These are phyloP conservation scores for Orestias chungarensis DNA, from an alignment of 2,797 vertebrate genomes.

Conservation along the genomic window DNA sequence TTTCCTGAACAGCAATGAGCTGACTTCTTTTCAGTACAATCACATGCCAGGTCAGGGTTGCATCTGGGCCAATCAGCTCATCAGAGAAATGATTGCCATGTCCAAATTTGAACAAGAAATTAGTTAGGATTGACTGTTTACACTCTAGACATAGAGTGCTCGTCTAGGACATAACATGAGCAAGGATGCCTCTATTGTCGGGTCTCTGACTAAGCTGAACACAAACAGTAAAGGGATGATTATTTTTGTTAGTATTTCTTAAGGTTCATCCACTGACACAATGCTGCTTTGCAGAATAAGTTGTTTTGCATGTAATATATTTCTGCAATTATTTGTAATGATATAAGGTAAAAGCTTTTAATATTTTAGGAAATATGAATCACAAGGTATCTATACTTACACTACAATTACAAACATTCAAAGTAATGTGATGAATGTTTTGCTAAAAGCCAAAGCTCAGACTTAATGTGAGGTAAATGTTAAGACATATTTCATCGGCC, in stretches of 20 bases:
- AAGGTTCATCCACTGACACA: constrained; percentile 5
- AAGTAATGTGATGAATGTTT: constrained; percentile 43
- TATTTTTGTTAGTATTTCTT: constrained; percentile 22
- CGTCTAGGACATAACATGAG: constrained; percentile 26
- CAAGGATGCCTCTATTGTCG: constrained; percentile 11
- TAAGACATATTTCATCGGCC: constrained; percentile 40
- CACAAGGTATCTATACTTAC: constrained; percentile 1
- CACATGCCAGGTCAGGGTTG: constrained; percentile 44
- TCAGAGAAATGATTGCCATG: constrained; percentile 60
- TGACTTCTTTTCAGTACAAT: constrained; percentile 26
- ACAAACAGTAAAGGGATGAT: constrained; percentile 19
- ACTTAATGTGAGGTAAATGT: constrained; percentile 49
- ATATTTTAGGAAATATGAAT: constrained; percentile 32
- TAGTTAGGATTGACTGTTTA: constrained; percentile 43
- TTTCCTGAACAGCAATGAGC: constrained; percentile 42
- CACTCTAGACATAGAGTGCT: constrained; percentile 24
- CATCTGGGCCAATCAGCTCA: constrained; percentile 57
- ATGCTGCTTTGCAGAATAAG: constrained; percentile 20
- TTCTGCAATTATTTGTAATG: constrained; percentile 20
- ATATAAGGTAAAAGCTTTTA: constrained; percentile 24
- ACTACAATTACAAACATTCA: constrained; percentile 15
- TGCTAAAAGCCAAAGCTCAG: constrained; percentile 21
- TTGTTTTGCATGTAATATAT: constrained; percentile 20
- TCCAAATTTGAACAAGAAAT: constrained; percentile 69
- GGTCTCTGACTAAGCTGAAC: constrained; percentile 7